Percentiles rank a stretch among this genome's conserved stretches.
Evolutionary conservation across 2,888 invertebrate genomes (phyloP).

Genomic region (Alcis repandata): DNA sequence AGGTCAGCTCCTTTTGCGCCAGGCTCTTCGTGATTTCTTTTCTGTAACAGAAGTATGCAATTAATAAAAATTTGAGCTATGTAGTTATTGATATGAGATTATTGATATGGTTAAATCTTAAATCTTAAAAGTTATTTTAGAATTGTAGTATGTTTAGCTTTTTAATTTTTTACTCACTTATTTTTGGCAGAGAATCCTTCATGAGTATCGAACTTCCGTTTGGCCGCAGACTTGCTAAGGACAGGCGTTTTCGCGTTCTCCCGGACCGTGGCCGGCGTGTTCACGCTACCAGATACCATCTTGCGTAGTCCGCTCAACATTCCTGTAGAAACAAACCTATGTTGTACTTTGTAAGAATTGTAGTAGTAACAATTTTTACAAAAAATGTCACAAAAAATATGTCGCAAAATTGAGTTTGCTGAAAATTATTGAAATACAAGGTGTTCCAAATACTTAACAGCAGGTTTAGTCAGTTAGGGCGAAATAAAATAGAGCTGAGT

Average conservation of each 20-base stretch:
- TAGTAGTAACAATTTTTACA: neutral
- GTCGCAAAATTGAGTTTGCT: too few species aligned
- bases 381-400: too few species aligned
- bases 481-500: too few species aligned
- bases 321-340: constrained; percentile 78
- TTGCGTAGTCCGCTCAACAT: constrained; percentile 92
- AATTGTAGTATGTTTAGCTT: neutral
- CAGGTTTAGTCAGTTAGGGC: too few species aligned
- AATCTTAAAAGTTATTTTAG: too few species aligned
- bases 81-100: too few species aligned
- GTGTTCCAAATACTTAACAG: too few species aligned
- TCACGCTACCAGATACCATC: constrained; percentile 90
- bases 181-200: constrained; percentile 89
- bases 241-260: constrained; percentile 85
- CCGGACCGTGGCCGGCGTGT: constrained; percentile 81
- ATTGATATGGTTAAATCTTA: too few species aligned
- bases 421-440: too few species aligned
- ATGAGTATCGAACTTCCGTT: constrained; percentile 88
- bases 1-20: constrained; percentile 87
- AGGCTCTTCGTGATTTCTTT: constrained; percentile 87
- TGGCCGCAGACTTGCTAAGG: constrained; percentile 88
- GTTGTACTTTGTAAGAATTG: neutral
- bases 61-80: too few species aligned
- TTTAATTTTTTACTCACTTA: constrained; percentile 80
- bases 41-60: constrained; percentile 74